These are phyloP conservation scores for Cephalotes varians DNA, from an alignment of 2,888 invertebrate species.

Conservation along the genomic window DNA sequence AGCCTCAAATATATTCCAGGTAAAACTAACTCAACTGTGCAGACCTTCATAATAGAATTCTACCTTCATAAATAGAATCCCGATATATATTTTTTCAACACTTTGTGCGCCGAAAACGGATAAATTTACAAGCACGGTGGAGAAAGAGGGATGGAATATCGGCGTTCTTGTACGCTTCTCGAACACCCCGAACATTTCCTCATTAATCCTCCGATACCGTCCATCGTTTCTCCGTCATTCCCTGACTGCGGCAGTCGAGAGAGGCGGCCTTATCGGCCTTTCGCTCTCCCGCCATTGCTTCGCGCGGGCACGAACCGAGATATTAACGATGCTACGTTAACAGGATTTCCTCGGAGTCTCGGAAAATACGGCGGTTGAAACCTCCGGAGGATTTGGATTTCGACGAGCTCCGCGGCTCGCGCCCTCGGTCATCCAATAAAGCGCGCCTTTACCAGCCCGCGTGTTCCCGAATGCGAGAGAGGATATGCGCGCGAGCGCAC, in stretches of 20 bases:
- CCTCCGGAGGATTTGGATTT: slow-evolving; percentile 73
- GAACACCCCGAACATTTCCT: slow-evolving; percentile 69
- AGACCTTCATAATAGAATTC: no score
- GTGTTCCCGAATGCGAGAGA: slow-evolving; percentile 17
- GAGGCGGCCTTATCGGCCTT: slow-evolving; percentile 65
- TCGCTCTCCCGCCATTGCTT: slow-evolving; percentile 53
- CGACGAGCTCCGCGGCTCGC: slow-evolving; percentile 45
- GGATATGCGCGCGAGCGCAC: slow-evolving; percentile 4
- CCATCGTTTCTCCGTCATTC: slow-evolving; percentile 68
- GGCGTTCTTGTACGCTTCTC: slow-evolving; percentile 54
- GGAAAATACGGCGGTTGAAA: slow-evolving; percentile 79
- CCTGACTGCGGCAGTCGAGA: slow-evolving; percentile 57
- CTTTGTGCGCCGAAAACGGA: slow-evolving; percentile 24
- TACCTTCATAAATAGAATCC: slow-evolving; percentile 23
- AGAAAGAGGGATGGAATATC: slow-evolving; percentile 50
- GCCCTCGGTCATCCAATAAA: slow-evolving; percentile 39
- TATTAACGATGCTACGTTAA: slow-evolving; percentile 81
- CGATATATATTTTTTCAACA: slow-evolving; percentile 31
- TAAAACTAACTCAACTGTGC: background rate
- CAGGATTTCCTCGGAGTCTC: slow-evolving; percentile 80
- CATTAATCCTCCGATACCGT: slow-evolving; percentile 77
- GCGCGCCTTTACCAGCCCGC: slow-evolving; percentile 29
- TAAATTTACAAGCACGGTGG: slow-evolving; percentile 36
- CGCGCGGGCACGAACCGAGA: slow-evolving; percentile 68
- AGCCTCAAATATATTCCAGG: background rate